Conservation (phyloP, 2,888 invertebrate species). For the Brachyopa scutellaris region DNA sequence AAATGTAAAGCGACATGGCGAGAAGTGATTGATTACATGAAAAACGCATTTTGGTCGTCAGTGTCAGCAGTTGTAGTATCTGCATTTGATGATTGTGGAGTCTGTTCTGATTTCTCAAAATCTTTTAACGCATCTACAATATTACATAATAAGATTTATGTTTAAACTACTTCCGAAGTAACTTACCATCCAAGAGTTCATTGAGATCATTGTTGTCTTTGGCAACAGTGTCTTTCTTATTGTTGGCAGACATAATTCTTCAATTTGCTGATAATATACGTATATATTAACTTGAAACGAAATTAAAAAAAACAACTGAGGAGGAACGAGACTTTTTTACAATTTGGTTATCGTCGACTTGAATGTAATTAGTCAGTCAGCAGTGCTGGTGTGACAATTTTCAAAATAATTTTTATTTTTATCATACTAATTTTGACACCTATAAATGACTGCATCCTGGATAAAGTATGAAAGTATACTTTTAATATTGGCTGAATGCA, state of each 20-base stretch:
- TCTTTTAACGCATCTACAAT: conserved; percentile 86
- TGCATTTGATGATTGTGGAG: conserved; percentile 82
- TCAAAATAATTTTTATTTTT: no score
- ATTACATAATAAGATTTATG: conserved; percentile 56
- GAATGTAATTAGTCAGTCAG: conserved; percentile 1
- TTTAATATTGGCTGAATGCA: no score
- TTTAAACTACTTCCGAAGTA: background rate
- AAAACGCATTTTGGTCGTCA: conserved; percentile 79
- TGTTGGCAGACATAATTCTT: conserved; percentile 49
- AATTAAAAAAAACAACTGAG: background rate
- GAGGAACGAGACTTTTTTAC: background rate
- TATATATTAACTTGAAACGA: background rate
- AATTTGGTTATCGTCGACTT: conserved; percentile 39
- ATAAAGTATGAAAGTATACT: background rate
- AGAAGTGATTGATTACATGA: conserved; percentile 75
- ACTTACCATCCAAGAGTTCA: conserved; percentile 88
- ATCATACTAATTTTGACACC: no score
- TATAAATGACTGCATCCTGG: conserved; percentile 11
- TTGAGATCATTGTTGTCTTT: conserved; percentile 86
- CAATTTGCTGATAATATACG: background rate
- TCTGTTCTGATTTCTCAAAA: conserved; percentile 81
- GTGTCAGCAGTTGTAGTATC: conserved; percentile 41
- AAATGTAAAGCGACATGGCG: background rate
- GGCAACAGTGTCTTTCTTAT: conserved; percentile 37
- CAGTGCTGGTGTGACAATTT: conserved; percentile 26